Conservation (phyloP, 2,113 vertebrate species). For the Trinectes maculatus region DNA sequence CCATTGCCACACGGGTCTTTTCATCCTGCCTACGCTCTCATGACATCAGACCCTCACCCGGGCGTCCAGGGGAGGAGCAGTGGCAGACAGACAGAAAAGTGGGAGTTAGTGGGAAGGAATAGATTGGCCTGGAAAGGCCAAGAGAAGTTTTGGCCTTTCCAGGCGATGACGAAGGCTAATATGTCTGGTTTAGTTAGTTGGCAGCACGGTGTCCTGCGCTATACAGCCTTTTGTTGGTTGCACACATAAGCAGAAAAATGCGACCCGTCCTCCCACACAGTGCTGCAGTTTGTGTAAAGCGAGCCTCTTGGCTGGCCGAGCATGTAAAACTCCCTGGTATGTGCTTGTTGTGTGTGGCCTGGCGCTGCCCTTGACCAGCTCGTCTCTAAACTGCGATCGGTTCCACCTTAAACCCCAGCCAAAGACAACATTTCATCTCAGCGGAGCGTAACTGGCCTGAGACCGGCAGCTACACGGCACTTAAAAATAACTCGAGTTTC, state of each 20-base stretch:
- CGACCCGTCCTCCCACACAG: constrained; percentile 51
- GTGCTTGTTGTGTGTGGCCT: constrained; percentile 71
- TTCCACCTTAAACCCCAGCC: constrained; percentile 65
- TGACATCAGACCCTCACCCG: constrained; percentile 66
- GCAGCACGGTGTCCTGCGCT: constrained; percentile 39
- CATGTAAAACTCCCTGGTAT: constrained; percentile 65
- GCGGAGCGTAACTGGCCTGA: constrained; percentile 42
- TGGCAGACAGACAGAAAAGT: constrained; percentile 8
- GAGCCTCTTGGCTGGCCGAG: constrained; percentile 57
- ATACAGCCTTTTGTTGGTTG: constrained; percentile 6
- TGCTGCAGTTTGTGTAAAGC: constrained; percentile 41
- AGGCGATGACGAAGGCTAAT: constrained; percentile 42
- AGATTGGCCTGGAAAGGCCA: constrained; percentile 2
- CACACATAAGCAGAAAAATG: constrained; percentile 43
- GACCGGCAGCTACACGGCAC: constrained; percentile 48
- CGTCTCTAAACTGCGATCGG: constrained; percentile 59
- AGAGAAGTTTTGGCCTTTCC: constrained; percentile 29
- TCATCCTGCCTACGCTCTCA: constrained; percentile 54
- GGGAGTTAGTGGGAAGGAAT: constrained; percentile 6
- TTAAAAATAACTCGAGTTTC: constrained; percentile 63
- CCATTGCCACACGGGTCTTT: constrained; percentile 51
- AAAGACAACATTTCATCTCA: constrained; percentile 70
- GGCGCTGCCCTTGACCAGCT: constrained; percentile 64
- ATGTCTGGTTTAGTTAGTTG: constrained; percentile 50
- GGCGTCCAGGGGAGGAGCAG: constrained; percentile 2